These are phyloP conservation scores for Encarsia formosa DNA, from an alignment of 2,888 invertebrate genomes.

Conservation along the genomic window DNA sequence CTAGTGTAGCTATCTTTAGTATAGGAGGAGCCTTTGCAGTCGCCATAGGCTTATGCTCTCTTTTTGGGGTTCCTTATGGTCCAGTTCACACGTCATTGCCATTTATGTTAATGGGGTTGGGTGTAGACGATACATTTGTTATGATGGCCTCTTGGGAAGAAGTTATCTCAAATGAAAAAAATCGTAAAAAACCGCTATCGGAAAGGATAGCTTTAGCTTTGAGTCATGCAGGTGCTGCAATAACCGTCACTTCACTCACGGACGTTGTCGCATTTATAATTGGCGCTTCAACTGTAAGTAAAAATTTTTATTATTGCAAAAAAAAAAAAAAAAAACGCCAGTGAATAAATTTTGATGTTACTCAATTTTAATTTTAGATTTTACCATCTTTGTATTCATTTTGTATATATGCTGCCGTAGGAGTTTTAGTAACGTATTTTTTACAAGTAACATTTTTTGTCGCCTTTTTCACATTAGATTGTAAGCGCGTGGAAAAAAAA, in stretches of 20 bases:
- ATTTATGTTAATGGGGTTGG: constrained; percentile 75
- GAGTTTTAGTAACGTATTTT: constrained; percentile 71
- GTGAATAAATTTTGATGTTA: not conserved
- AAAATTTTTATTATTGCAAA: not conserved
- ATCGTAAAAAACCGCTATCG: constrained; percentile 56
- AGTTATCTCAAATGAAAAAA: constrained; percentile 54
- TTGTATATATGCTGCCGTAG: constrained; percentile 75
- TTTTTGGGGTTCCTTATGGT: constrained; percentile 69
- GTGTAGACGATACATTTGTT: constrained; percentile 83
- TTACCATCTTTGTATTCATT: constrained; percentile 77
- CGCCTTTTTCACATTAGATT: constrained; percentile 71
- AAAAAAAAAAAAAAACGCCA: no score
- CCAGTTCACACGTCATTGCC: constrained; percentile 79
- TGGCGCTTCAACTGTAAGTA: constrained; percentile 68
- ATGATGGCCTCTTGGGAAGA: constrained; percentile 76
- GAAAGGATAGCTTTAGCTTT: constrained; percentile 67
- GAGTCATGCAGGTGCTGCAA: constrained; percentile 78
- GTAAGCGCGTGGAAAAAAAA: constrained; percentile 59
- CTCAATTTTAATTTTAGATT: constrained; percentile 57
- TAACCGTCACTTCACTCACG: constrained; percentile 78
- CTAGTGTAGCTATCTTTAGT: constrained; percentile 65
- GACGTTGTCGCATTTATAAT: constrained; percentile 77
- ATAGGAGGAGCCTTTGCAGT: constrained; percentile 71
- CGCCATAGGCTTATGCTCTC: constrained; percentile 68
- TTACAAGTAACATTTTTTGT: constrained; percentile 79